phyloP scores from a whole-genome alignment of 2,888 invertebrate species.

The Pristionchus mayeri region DNA sequence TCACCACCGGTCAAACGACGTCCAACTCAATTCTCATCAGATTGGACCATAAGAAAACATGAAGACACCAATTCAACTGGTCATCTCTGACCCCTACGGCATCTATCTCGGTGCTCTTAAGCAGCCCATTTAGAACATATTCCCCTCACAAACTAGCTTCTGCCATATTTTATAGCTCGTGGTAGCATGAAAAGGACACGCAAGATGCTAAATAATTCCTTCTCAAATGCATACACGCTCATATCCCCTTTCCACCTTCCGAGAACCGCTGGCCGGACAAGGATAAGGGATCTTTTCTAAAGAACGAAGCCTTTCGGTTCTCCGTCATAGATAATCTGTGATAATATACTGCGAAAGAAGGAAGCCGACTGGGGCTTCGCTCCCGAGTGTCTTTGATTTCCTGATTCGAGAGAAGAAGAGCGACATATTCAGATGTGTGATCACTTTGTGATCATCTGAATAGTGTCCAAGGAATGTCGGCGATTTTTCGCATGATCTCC shows the following conservation, averaged over 20 bases:
- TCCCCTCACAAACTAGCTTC: neutral
- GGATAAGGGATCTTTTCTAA: no score
- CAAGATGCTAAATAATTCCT: neutral
- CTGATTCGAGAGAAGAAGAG: no score
- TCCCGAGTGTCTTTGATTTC: no score
- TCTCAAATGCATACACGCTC: neutral
- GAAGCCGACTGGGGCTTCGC: no score
- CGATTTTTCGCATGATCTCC: no score
- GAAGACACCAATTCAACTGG: neutral
- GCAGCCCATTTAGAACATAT: neutral
- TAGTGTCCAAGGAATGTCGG: no score
- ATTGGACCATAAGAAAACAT: neutral
- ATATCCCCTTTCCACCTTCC: slow-evolving; percentile 4
- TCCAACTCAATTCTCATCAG: neutral
- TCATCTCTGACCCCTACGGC: neutral
- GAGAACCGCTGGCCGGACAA: neutral
- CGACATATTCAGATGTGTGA: no score
- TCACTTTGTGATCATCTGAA: no score
- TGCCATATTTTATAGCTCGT: neutral
- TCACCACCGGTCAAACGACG: neutral
- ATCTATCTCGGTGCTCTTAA: no score
- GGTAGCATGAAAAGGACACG: neutral
- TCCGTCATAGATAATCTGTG: no score
- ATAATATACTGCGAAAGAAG: no score
- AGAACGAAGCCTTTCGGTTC: no score